A percentile compares a stretch with the other conserved stretches of the same genome.
phyloP scores from a whole-genome alignment of 37 sponge, comb jelly and placozoan genomes.

The Tethya wilhelma region DNA sequence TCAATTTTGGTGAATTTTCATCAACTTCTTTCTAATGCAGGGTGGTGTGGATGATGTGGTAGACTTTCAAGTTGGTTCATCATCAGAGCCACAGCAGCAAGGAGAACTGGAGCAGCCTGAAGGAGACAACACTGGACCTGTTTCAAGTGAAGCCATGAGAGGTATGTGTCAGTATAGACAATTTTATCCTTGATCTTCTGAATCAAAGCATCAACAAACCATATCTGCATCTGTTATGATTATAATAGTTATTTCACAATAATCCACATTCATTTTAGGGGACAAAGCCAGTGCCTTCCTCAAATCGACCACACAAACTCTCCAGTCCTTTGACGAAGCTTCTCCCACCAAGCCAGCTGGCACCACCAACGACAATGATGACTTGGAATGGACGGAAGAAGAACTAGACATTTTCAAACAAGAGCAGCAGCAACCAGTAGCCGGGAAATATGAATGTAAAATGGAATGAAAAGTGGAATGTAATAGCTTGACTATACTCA shows the following conservation, averaged over 20 bases:
- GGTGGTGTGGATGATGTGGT: slow-evolving; percentile 52
- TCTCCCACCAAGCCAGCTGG: no score
- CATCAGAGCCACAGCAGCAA: background rate
- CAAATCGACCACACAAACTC: slow-evolving; percentile 3
- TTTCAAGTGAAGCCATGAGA: slow-evolving; percentile 15
- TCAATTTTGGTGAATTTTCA: no score
- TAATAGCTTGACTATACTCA: no score
- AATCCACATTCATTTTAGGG: no score
- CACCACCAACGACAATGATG: background rate
- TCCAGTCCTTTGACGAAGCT: slow-evolving; percentile 9
- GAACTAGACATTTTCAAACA: slow-evolving; percentile 18
- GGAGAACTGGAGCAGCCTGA: slow-evolving; percentile 4
- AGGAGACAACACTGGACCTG: slow-evolving; percentile 6
- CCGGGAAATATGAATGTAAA: slow-evolving; percentile 24
- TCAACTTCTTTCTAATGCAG: slow-evolving; percentile 9
- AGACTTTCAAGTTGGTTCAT: no score
- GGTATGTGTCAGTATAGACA: background rate
- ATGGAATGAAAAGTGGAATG: background rate
- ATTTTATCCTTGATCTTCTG: background rate
- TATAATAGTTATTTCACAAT: background rate
- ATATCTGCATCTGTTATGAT: background rate
- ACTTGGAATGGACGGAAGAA: no score
- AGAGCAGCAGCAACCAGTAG: background rate
- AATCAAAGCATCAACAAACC: background rate
- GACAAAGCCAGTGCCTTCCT: background rate